These are phyloP conservation scores for Cantharis flavilabris DNA, from an alignment of 2,888 invertebrate species.

Conservation along the genomic window DNA sequence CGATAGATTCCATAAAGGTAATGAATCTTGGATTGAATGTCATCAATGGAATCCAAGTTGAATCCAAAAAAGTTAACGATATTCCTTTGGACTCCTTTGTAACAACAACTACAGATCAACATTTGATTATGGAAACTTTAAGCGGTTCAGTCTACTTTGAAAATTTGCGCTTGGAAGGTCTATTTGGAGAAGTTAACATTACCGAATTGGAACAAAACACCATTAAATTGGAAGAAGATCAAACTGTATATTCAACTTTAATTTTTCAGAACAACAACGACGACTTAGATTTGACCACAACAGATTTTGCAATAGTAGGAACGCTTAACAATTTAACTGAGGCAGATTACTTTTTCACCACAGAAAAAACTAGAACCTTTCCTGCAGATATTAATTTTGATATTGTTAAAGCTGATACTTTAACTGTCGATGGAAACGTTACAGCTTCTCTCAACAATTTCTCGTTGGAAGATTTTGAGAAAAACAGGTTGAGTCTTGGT, in stretches of 20 bases:
- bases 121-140: slow-evolving; percentile 51
- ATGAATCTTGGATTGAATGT: slow-evolving; percentile 54
- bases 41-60: slow-evolving; percentile 51
- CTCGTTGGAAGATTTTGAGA: slow-evolving; percentile 47
- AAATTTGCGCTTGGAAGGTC: slow-evolving; percentile 53
- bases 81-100: slow-evolving; percentile 56
- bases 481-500: slow-evolving; percentile 47
- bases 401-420: slow-evolving; percentile 41
- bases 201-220: slow-evolving; percentile 53
- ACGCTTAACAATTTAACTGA: slow-evolving; percentile 52
- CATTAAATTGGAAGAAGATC: slow-evolving; percentile 54
- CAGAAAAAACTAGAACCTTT: slow-evolving; percentile 30
- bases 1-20: slow-evolving; percentile 56
- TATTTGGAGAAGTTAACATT: slow-evolving; percentile 55
- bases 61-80: slow-evolving; percentile 55
- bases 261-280: slow-evolving; percentile 47
- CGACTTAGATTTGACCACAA: slow-evolving; percentile 35
- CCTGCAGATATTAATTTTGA: slow-evolving; percentile 40
- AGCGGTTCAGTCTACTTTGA: slow-evolving; percentile 56
- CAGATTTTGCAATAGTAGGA: slow-evolving; percentile 48
- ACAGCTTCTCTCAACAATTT: slow-evolving; percentile 47
- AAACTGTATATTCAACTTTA: slow-evolving; percentile 50
- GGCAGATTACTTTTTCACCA: slow-evolving; percentile 41
- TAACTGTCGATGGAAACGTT: slow-evolving; percentile 51
- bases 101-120: slow-evolving; percentile 58